Conservation (phyloP, 2,888 invertebrate species). For the Yponomeuta sedellus region DNA sequence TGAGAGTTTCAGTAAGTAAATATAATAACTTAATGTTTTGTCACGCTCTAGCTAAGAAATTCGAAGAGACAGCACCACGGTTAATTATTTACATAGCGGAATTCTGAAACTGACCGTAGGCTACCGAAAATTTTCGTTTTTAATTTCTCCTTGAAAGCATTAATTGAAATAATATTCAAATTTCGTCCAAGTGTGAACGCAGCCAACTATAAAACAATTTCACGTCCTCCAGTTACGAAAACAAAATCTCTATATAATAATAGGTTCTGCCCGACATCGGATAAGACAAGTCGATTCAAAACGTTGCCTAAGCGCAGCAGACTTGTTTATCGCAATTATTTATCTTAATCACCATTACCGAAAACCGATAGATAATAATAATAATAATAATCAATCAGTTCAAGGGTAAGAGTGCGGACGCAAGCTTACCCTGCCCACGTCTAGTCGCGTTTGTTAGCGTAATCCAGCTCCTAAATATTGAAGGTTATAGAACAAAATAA, state of each 20-base stretch:
- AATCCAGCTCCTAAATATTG: no score
- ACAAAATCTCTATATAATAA: not conserved
- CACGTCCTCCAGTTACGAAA: not conserved
- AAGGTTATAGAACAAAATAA: no score
- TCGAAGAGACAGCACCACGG: no score
- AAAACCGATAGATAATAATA: constrained; percentile 45
- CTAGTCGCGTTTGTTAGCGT: not conserved
- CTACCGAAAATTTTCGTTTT: no score
- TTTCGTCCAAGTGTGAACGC: not conserved
- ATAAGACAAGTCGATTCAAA: constrained; percentile 3
- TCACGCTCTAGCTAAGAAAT: no score
- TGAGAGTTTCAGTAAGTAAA: no score
- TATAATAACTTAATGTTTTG: no score
- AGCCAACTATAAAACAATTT: not conserved
- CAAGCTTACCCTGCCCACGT: constrained; percentile 31
- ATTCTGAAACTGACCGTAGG: no score
- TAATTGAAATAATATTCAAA: not conserved
- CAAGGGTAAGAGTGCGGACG: constrained; percentile 41
- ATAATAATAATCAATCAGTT: constrained; percentile 34
- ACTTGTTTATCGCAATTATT: constrained; percentile 30
- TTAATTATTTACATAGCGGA: no score
- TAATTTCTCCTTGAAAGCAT: no score
- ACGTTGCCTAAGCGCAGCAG: constrained; percentile 8
- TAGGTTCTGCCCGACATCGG: constrained; percentile 4
- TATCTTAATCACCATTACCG: constrained; percentile 45